Base-by-base conservation (phyloP, 2,797 vertebrate genomes). In the Adrianichthys oophorus region DNA sequence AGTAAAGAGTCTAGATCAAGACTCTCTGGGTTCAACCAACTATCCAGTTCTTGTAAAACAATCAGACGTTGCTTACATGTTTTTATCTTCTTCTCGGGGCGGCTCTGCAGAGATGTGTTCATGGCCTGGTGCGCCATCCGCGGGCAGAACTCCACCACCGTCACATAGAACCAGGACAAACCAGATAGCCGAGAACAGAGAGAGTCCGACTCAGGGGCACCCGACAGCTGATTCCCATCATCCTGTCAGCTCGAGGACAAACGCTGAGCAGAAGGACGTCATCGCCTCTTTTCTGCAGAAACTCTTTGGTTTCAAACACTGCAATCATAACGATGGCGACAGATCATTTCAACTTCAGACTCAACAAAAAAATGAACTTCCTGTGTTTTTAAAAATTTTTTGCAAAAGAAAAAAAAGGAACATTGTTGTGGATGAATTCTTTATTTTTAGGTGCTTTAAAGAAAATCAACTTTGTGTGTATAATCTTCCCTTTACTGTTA, bases 81-180 rank as follows among this genome's bases (percentile, higher is more conserved):
- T 1, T 23, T 37, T 21, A 56, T 48, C 51, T 12, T 32, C 8
- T 12, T 32, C 32, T 26, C 26, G 5, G 5, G 26, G 26, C 26
- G 26, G 26, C 12, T 54, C 48, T n/a, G 1, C 89, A 96, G 95
- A 84, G 94, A 96, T 4, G 93, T 95, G 54, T 97, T 97, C 87
- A 91, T 94, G 87, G 93, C 94, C 55, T 97, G 95, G 94, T 91
- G 95, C 41, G 92, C 93, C 42, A 92, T 95, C 78, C 89, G 95
- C 76, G 92, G 90, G 68, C 92, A 94, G 75, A 94, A 87, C 85
- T 91, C 93, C 64, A 90, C 95, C 59, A 93, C 94, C 0, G 92
- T 95, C 62, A 86, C 91, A 83, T 93, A 92, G 74, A 66, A 17
- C 21, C 13, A 1, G 46, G 59, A 65, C 43, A 5, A 14, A 7